Evolutionary conservation across 92 coral and sea anemone species (phyloP).

Genomic region (Heteractis magnifica): DNA sequence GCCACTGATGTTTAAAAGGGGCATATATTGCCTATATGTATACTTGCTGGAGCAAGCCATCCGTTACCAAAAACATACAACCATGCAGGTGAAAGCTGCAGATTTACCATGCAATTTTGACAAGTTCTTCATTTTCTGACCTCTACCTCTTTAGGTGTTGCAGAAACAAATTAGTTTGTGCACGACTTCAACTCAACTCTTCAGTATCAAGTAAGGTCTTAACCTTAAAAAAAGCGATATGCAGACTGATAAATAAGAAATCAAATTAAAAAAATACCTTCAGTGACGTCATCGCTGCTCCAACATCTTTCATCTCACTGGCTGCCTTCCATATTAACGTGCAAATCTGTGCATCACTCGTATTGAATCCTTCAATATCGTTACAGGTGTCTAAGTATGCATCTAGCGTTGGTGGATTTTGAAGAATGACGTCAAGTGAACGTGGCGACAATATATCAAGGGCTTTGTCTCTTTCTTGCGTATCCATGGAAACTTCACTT

Average conservation of each 20-base stretch:
- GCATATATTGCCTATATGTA: too few species aligned
- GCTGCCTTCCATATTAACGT: conserved; percentile 21
- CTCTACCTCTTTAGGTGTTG: background rate
- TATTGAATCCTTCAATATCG: background rate
- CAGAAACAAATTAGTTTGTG: background rate
- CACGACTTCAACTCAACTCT: background rate
- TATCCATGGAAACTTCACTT: background rate
- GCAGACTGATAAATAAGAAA: background rate
- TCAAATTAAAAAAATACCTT: conserved; percentile 7
- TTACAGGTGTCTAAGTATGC: conserved; percentile 4
- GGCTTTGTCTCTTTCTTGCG: background rate
- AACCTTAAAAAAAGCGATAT: too few species aligned
- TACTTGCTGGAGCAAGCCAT: too few species aligned
- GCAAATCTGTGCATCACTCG: conserved; percentile 7
- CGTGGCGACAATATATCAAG: background rate
- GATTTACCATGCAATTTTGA: too few species aligned
- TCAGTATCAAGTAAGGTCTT: background rate
- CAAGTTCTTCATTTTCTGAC: too few species aligned
- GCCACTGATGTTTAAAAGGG: too few species aligned
- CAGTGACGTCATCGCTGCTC: conserved; percentile 9
- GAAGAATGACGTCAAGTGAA: background rate
- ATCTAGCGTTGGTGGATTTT: conserved; percentile 13
- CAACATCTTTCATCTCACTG: conserved; percentile 18
- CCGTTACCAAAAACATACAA: too few species aligned
- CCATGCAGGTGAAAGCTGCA: too few species aligned